These are phyloP conservation scores for Cecidostiba fungosa DNA, from an alignment of 2,888 invertebrate species.

Conservation along the genomic window DNA sequence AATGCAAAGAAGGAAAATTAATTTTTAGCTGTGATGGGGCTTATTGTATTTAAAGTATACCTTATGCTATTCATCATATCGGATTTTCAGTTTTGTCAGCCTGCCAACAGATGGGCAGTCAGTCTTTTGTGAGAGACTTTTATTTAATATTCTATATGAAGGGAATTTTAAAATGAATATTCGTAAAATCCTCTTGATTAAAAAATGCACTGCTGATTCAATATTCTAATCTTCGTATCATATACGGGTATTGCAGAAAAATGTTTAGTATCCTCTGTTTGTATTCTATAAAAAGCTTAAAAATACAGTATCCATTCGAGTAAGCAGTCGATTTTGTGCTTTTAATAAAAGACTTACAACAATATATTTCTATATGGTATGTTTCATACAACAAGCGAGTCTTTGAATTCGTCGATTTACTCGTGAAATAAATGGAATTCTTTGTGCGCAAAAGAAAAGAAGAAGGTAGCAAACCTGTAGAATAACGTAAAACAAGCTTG, in stretches of 20 bases:
- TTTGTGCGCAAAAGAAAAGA: neutral
- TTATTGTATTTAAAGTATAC: neutral
- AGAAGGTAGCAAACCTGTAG: neutral
- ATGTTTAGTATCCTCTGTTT: neutral
- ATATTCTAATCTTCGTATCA: neutral
- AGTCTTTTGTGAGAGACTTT: neutral
- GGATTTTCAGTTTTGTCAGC: neutral
- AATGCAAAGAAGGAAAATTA: too few relatives aligned
- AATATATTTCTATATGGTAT: neutral
- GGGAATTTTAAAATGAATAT: neutral
- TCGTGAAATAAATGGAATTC: neutral
- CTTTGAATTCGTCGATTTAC: neutral
- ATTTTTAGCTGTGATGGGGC: neutral
- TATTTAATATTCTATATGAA: neutral
- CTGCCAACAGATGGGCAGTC: neutral
- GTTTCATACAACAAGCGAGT: neutral
- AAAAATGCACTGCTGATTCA: neutral
- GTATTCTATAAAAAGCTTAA: neutral
- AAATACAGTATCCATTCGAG: neutral
- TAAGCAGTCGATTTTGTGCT: neutral
- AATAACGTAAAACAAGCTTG: neutral
- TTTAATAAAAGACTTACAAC: neutral
- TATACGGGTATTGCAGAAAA: too few relatives aligned
- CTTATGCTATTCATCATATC: neutral
- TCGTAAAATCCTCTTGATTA: neutral